phyloP scores from a whole-genome alignment of 1,140 invertebrate genomes.

The Lucilia sericata region DNA sequence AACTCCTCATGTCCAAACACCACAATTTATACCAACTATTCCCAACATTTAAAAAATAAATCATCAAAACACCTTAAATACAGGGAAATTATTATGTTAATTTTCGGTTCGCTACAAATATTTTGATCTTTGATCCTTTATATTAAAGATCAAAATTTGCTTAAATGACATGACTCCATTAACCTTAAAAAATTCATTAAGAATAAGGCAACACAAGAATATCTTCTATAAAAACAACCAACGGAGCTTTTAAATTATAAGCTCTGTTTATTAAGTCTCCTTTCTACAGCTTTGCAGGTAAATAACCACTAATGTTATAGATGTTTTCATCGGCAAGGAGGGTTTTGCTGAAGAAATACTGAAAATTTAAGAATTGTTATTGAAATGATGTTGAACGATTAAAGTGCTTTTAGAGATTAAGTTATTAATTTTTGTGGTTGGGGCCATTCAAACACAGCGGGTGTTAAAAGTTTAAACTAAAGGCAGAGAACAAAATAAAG shows the following conservation, averaged over 20 bases:
- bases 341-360: no score
- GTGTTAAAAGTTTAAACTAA: constrained; percentile 22
- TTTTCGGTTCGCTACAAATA: neutral
- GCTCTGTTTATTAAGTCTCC: neutral
- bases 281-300: neutral
- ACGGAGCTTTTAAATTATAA: neutral
- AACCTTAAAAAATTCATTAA: neutral
- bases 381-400: constrained; percentile 20
- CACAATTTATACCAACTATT: neutral
- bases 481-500: neutral
- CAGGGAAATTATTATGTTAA: constrained; percentile 1
- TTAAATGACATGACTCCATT: neutral
- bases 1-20: constrained; percentile 14
- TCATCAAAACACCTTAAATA: neutral
- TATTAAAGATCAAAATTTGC: neutral
- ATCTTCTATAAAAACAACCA: neutral
- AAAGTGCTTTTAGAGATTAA: constrained; percentile 38
- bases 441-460: constrained; percentile 28
- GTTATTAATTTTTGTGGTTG: constrained; percentile 38
- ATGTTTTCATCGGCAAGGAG: neutral
- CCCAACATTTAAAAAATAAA: neutral
- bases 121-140: constrained; percentile 23
- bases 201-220: neutral
- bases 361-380: neutral
- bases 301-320: no score